Evolutionary conservation across 2,888 invertebrate species (phyloP).

Genomic region (Kuschelorhynchus macadamiae): DNA sequence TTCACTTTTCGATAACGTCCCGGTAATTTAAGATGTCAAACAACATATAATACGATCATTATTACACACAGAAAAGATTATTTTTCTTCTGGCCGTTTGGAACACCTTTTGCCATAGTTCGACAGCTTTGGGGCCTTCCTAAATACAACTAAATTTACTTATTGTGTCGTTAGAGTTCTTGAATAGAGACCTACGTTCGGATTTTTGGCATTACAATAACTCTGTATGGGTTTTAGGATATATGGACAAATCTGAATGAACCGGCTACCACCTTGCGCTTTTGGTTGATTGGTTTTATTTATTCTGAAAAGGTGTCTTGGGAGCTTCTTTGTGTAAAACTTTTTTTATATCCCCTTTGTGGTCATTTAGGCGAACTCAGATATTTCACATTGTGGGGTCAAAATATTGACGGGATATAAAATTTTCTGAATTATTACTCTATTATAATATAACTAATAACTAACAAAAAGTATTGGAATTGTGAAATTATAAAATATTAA

Average conservation of each 20-base stretch:
- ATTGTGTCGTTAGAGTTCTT: constrained; percentile 51
- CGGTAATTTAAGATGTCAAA: constrained; percentile 54
- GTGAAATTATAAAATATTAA: no score
- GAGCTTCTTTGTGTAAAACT: not conserved
- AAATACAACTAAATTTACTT: constrained; percentile 58
- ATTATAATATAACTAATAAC: no score
- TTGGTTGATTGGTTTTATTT: constrained; percentile 19
- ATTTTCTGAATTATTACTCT: no score
- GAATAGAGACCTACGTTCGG: constrained; percentile 51
- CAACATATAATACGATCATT: constrained; percentile 52
- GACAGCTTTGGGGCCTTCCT: constrained; percentile 46
- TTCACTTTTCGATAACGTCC: not conserved
- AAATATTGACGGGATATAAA: no score
- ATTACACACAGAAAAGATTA: constrained; percentile 42
- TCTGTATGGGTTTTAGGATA: constrained; percentile 33
- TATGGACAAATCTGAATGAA: constrained; percentile 43
- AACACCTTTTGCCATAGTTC: constrained; percentile 50
- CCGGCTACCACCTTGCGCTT: constrained; percentile 42
- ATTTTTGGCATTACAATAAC: constrained; percentile 42
- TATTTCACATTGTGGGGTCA: not conserved
- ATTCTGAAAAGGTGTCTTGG: not conserved
- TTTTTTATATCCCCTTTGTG: constrained; percentile 10
- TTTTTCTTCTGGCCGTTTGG: constrained; percentile 35
- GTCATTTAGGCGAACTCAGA: constrained; percentile 7
- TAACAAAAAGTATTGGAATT: no score